Evolutionary conservation across 2,113 vertebrate species (phyloP), one percentile per base, ranked within the genome.

Genomic region (Chionis minor): DNA sequence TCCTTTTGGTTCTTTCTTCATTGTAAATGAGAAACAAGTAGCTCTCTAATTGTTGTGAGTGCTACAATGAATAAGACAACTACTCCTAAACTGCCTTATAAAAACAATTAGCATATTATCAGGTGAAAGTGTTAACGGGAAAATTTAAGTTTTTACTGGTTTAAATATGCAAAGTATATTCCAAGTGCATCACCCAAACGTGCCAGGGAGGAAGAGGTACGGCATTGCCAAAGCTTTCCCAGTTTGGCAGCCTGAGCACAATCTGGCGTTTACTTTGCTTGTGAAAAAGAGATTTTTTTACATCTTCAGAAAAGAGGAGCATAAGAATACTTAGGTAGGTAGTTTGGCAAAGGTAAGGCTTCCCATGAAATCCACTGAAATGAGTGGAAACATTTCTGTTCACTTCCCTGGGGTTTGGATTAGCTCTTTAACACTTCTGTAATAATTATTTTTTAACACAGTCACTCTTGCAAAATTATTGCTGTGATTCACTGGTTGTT

Each of bases 91-190:
- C 79, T 78, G 81, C 67, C 78, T 66, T 82, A 85, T 94, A 95
- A 91, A 94, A 86, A 86, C 81, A 92, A 92, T 86, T 94, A 91
- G 42, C 79, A n/a, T 94, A 61, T 94, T 97, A 91, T 95, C 87
- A 93, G 78, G 54, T 69, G 42, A 88, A 86, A 93, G 85, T 9
- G 30, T 88, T 82, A 92, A 86, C 19, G 52, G 66, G 90, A 86
- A 87, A 82, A 88, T 54, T 33, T 45, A 75, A 82, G 71, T 52
- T 92, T 96, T 96, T 71, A 62, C 66, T 92, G 84, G 54, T 84
- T 94, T 84, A 92, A 82, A 20, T 86, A 91, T 63, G 92, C 70
- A 69, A 87, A 89, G 66, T 56, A 4, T 22, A 82, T 90, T 91
- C 84, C 78, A 65, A 94, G 30, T 42, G 56, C 47, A 65, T 86